These are phyloP conservation scores for Drosophila watanabei DNA, from an alignment of 1,140 invertebrate species.

Conservation along the genomic window DNA sequence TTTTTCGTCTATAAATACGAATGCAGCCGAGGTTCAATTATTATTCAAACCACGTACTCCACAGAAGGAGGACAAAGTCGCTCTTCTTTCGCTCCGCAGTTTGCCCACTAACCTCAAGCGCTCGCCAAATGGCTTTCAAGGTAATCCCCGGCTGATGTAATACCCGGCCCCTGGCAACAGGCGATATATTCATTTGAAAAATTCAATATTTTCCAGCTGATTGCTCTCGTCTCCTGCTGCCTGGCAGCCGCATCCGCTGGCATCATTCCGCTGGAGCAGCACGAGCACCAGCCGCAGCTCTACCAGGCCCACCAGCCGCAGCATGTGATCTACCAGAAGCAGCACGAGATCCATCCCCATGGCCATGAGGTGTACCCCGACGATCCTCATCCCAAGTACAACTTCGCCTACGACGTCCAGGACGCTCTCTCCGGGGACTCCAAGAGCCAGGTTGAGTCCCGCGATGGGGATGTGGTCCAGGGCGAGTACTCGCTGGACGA, in stretches of 20 bases:
- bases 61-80: constrained; percentile 73
- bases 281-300: constrained; percentile 55
- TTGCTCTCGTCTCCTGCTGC: constrained; percentile 61
- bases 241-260: constrained; percentile 68
- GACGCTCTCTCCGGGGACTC: constrained; percentile 87
- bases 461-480: constrained; percentile 88
- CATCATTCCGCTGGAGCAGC: constrained; percentile 68
- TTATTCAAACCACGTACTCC: constrained; percentile 78
- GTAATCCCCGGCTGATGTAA: constrained; percentile 51
- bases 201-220: constrained; percentile 26
- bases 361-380: constrained; percentile 81
- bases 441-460: constrained; percentile 87
- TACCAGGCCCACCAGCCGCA: constrained; percentile 61
- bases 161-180: constrained; percentile 1
- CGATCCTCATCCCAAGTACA: constrained; percentile 87
- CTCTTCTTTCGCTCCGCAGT: constrained; percentile 37
- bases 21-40: constrained; percentile 69
- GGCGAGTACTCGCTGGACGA: constrained; percentile 83
- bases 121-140: constrained; percentile 81
- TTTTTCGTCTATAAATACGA: constrained; percentile 83
- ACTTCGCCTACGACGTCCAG: constrained; percentile 86
- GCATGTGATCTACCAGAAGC: constrained; percentile 71
- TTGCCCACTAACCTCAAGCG: constrained; percentile 38
- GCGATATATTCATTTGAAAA: background rate
- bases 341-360: constrained; percentile 69